phyloP scores from a whole-genome alignment of 2,113 vertebrate genomes.

The Nannospalax galili region DNA sequence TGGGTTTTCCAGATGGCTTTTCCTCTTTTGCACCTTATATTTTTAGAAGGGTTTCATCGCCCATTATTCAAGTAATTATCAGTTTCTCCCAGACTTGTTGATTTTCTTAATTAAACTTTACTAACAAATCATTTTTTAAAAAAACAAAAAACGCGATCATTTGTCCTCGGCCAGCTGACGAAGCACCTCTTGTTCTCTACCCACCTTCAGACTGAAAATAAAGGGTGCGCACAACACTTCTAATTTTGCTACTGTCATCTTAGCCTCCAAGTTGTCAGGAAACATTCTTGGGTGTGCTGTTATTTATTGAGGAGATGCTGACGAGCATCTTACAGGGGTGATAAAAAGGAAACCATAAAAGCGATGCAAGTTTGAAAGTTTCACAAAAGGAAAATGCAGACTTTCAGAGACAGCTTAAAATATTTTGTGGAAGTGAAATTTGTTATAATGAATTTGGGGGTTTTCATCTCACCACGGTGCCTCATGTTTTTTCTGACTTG shows the following conservation, averaged over 20 bases:
- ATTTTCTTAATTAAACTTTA: slow-evolving; percentile 74
- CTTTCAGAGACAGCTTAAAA: slow-evolving; percentile 5
- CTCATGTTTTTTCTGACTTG: slow-evolving; percentile 50
- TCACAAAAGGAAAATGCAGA: slow-evolving; percentile 23
- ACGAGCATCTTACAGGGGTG: slow-evolving; percentile 11
- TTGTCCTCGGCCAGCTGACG: slow-evolving; percentile 39
- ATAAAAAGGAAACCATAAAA: slow-evolving; percentile 44
- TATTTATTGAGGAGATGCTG: slow-evolving; percentile 52
- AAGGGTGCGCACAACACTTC: slow-evolving; percentile 36
- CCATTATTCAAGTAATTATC: slow-evolving; percentile 69
- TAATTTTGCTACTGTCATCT: slow-evolving; percentile 41
- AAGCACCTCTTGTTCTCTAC: slow-evolving; percentile 46
- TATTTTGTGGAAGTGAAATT: slow-evolving; percentile 34
- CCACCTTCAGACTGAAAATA: not conserved
- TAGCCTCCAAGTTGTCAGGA: not conserved
- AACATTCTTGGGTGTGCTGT: not conserved
- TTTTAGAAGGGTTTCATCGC: slow-evolving; percentile 62
- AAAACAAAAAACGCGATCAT: not conserved
- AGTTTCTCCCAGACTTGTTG: slow-evolving; percentile 65
- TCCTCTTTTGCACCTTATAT: not conserved
- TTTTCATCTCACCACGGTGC: not conserved
- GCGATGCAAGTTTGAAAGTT: slow-evolving; percentile 12
- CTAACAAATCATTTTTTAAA: slow-evolving; percentile 66
- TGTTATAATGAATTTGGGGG: slow-evolving; percentile 14
- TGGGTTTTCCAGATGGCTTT: not conserved